Conservation (phyloP, 2,888 invertebrate genomes). For the Abscondita cerata region DNA sequence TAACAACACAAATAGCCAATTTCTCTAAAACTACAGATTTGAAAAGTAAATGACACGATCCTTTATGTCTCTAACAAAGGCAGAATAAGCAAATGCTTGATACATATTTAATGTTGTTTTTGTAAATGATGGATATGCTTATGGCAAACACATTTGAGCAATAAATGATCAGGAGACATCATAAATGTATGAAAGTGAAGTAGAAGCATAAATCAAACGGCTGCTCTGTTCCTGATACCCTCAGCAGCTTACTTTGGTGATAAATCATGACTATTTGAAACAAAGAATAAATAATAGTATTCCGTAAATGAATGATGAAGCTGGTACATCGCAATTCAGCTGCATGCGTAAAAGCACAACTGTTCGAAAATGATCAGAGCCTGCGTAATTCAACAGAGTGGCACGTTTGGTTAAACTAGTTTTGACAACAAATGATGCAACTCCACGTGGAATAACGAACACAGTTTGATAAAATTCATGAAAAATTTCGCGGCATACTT, state of each 20-base stretch:
- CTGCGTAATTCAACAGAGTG: neutral
- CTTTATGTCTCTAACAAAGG: too few relatives aligned
- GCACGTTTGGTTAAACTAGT: neutral
- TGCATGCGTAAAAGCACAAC: neutral
- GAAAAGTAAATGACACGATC: too few relatives aligned
- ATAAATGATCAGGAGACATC: too few relatives aligned
- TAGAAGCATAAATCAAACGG: neutral
- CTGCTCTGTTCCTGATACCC: neutral
- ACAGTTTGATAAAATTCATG: neutral
- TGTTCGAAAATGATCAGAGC: neutral
- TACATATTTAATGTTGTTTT: too few relatives aligned
- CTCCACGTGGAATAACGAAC: too few relatives aligned
- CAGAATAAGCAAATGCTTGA: too few relatives aligned
- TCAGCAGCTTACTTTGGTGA: neutral
- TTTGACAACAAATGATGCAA: too few relatives aligned
- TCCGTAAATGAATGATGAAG: constrained; percentile 2
- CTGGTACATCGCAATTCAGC: neutral
- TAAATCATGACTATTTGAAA: neutral
- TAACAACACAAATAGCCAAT: too few relatives aligned
- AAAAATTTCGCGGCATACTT: neutral
- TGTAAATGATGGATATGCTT: too few relatives aligned
- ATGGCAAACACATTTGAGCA: too few relatives aligned
- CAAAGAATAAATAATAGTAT: constrained; percentile 2
- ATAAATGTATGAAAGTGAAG: neutral
- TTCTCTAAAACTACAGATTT: too few relatives aligned